Conservation (phyloP, 2,113 vertebrate species). For the Fulmarus glacialis region DNA sequence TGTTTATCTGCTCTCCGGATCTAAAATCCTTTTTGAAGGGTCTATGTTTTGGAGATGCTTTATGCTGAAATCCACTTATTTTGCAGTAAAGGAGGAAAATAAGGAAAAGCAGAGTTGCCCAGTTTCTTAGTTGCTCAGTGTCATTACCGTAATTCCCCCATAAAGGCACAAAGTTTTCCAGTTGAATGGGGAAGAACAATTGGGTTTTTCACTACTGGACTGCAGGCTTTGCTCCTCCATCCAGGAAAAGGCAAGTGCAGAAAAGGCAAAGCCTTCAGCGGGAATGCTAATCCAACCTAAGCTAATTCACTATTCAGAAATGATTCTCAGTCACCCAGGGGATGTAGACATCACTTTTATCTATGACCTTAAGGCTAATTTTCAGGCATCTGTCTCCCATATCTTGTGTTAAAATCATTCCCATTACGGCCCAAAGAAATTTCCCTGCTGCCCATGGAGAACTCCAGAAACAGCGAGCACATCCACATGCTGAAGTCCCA, state of each 20-base stretch:
- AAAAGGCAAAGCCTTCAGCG: not conserved
- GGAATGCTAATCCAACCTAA: not conserved
- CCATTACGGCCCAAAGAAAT: not conserved
- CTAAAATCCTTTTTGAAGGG: not conserved
- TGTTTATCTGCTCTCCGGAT: not conserved
- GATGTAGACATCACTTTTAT: not conserved
- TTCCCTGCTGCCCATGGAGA: not conserved
- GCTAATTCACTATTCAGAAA: not conserved
- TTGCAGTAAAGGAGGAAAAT: not conserved
- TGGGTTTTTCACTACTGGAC: not conserved
- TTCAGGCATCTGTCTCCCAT: not conserved
- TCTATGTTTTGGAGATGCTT: not conserved
- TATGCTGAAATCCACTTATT: not conserved
- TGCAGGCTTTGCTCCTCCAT: not conserved
- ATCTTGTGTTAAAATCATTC: not conserved
- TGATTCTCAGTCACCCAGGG: not conserved
- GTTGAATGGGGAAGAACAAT: not conserved
- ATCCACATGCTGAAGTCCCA: not conserved
- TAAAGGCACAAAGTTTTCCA: not conserved
- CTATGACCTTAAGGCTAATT: not conserved
- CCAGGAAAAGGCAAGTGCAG: not conserved
- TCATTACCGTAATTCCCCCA: not conserved
- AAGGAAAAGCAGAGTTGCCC: not conserved
- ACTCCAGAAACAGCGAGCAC: not conserved
- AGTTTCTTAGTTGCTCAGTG: not conserved